A percentile compares a stretch with the other conserved stretches of the same genome.
Evolutionary conservation across 2,113 vertebrate species (phyloP).

Genomic region (Rattus norvegicus): DNA sequence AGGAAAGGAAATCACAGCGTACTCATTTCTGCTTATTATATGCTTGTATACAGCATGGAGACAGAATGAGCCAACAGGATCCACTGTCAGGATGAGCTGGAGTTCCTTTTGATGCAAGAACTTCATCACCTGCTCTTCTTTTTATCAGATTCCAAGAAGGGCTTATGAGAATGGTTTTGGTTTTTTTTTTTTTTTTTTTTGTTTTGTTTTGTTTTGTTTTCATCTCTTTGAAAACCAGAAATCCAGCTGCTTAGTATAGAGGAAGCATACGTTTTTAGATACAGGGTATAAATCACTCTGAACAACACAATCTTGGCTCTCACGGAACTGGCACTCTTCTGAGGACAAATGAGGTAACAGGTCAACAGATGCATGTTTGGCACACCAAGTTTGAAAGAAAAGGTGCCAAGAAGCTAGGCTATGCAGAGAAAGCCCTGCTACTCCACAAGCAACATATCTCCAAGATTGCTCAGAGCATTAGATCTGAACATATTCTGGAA

Average conservation of each 20-base stretch:
- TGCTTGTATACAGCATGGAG: background rate
- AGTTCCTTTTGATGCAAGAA: background rate
- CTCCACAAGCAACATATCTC: background rate
- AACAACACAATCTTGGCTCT: background rate
- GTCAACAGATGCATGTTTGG: background rate
- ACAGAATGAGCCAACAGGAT: background rate
- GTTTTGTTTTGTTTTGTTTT: background rate
- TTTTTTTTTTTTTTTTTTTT: background rate
- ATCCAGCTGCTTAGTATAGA: background rate
- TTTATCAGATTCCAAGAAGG: background rate
- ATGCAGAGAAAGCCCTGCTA: background rate
- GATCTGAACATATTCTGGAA: background rate
- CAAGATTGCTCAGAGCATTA: background rate
- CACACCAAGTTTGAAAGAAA: background rate
- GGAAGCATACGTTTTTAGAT: background rate
- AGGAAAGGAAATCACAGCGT: background rate
- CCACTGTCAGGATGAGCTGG: rapidly evolving
- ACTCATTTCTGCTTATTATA: background rate
- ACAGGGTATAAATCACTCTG: background rate
- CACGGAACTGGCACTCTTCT: background rate
- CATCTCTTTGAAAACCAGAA: background rate
- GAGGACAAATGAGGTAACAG: background rate
- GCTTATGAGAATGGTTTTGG: background rate
- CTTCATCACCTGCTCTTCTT: background rate
- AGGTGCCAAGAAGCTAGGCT: background rate